Evolutionary conservation across 2,113 vertebrate species (phyloP).

Genomic region (Geococcyx californianus): DNA sequence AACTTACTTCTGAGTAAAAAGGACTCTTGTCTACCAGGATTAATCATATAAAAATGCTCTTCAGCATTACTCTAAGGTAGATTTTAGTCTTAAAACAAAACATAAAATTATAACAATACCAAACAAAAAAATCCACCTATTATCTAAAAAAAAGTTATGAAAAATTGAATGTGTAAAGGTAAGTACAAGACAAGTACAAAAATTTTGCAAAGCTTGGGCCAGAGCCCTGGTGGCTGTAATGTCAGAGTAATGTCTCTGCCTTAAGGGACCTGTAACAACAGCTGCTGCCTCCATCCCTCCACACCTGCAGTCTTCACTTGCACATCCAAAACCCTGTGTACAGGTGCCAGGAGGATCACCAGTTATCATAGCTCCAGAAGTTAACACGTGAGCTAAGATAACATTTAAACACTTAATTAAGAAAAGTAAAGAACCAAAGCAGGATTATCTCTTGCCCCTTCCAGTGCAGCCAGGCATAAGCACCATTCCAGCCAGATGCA

Average conservation of each 20-base stretch:
- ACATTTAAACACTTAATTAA: background rate
- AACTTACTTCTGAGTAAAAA: background rate
- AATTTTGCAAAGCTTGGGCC: background rate
- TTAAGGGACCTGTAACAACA: rapidly evolving
- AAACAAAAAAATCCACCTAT: background rate
- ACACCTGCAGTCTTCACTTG: background rate
- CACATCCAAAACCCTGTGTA: background rate
- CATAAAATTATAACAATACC: background rate
- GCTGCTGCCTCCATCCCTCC: background rate
- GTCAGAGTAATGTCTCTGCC: background rate
- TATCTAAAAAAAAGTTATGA: background rate
- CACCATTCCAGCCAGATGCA: background rate
- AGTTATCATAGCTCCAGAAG: background rate
- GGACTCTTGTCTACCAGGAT: background rate
- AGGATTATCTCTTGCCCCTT: background rate
- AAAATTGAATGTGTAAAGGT: background rate
- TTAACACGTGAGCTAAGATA: background rate
- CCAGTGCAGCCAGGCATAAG: rapidly evolving
- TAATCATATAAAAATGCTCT: background rate
- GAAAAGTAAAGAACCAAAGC: background rate
- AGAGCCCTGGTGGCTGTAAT: background rate
- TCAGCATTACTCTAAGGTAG: background rate
- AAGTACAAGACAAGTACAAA: background rate
- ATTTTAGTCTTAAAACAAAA: background rate
- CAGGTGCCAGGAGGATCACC: background rate